Percentiles rank a stretch among this genome's conserved stretches.
Evolutionary conservation across 2,888 invertebrate genomes (phyloP).

Genomic region (Malthinus seriepunctatus): DNA sequence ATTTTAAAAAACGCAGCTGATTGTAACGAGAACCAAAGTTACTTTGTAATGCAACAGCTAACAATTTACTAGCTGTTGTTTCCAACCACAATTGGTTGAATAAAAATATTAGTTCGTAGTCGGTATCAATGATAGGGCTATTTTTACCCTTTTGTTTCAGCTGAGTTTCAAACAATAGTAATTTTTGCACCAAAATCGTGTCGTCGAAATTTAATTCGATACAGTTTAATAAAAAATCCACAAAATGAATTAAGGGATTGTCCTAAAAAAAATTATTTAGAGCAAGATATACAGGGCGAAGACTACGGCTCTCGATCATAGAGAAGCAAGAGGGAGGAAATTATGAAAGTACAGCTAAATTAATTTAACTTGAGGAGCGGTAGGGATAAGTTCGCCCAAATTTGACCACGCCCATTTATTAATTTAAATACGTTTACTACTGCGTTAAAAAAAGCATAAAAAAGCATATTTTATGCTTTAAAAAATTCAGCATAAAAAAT

Average conservation of each 20-base stretch:
- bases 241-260: slow-evolving; percentile 59
- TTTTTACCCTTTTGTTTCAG: slow-evolving; percentile 43
- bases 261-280: slow-evolving; percentile 57
- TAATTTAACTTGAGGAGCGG: background rate
- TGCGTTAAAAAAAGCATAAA: too few species aligned
- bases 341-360: background rate
- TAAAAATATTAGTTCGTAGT: slow-evolving; percentile 55
- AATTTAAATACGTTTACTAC: slow-evolving; percentile 12
- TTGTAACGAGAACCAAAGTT: slow-evolving; percentile 66
- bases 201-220: slow-evolving; percentile 47
- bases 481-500: too few species aligned
- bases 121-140: slow-evolving; percentile 42
- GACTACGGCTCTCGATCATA: too few species aligned
- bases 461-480: too few species aligned
- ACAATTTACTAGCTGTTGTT: slow-evolving; percentile 60
- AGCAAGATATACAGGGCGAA: too few species aligned
- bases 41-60: slow-evolving; percentile 63
- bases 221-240: slow-evolving; percentile 46
- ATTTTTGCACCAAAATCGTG: slow-evolving; percentile 38
- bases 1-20: slow-evolving; percentile 66
- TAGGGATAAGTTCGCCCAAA: too few species aligned
- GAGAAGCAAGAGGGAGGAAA: background rate
- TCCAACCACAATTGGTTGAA: slow-evolving; percentile 62
- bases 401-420: too few species aligned
- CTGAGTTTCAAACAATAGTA: slow-evolving; percentile 51